phyloP scores from a whole-genome alignment of 2,888 invertebrate genomes.

The Arctia plantaginis region DNA sequence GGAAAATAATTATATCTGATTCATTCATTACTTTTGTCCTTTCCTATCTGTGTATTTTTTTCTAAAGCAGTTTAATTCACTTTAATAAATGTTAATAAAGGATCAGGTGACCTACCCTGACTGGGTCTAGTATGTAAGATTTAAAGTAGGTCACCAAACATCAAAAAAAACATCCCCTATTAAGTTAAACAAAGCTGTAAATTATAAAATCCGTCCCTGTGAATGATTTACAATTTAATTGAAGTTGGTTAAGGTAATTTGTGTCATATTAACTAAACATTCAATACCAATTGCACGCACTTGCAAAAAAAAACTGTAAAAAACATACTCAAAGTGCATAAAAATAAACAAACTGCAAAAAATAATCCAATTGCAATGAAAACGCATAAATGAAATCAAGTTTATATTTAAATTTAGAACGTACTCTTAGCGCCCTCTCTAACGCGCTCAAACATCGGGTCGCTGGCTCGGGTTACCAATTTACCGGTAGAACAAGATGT shows the following conservation, averaged over 20 bases:
- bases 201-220: not conserved
- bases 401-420: slow-evolving; percentile 31
- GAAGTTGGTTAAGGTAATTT: too few relatives aligned
- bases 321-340: not conserved
- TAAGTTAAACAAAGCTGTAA: not conserved
- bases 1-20: not conserved
- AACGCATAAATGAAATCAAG: not conserved
- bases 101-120: not conserved
- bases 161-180: too few relatives aligned
- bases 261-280: too few relatives aligned
- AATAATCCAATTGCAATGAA: not conserved
- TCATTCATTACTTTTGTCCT: not conserved
- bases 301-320: too few relatives aligned
- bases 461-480: slow-evolving; percentile 75
- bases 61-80: not conserved
- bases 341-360: too few relatives aligned
- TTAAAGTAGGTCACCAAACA: too few relatives aligned
- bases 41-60: not conserved
- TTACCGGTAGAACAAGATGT: slow-evolving; percentile 65
- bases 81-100: not conserved
- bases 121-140: too few relatives aligned
- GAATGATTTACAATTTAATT: not conserved
- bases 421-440: slow-evolving; percentile 25
- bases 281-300: too few relatives aligned
- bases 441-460: slow-evolving; percentile 48